Conservation (phyloP, 2,888 invertebrate species). For the Julus scandinavius region DNA sequence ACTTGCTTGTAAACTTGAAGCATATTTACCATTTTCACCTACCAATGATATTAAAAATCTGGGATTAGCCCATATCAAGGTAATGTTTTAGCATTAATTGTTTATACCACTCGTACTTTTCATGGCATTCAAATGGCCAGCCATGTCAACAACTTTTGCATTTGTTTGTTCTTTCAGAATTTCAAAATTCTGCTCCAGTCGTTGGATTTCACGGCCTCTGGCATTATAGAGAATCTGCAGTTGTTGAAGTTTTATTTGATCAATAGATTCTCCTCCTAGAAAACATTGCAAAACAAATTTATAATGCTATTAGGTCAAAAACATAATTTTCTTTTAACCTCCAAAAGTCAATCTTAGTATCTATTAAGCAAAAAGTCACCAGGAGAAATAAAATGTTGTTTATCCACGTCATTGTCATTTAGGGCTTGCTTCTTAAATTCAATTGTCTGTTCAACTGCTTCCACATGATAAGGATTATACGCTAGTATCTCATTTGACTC, state of each 20-base stretch:
- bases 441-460: not conserved
- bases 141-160: not conserved
- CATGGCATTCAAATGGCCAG: not conserved
- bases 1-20: not conserved
- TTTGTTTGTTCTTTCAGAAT: not conserved
- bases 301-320: not conserved
- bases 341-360: not conserved
- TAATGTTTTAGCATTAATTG: not conserved
- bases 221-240: slow-evolving; percentile 58
- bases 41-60: not conserved
- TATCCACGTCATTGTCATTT: not conserved
- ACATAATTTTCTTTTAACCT: not conserved
- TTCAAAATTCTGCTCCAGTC: slow-evolving; percentile 54
- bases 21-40: slow-evolving; percentile 12
- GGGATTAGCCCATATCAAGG: not conserved
- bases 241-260: slow-evolving; percentile 51
- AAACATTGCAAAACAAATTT: not conserved
- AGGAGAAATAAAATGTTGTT: not conserved
- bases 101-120: not conserved
- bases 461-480: slow-evolving; percentile 15
- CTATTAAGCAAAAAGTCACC: not conserved
- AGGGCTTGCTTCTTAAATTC: not conserved
- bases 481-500: not conserved
- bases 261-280: slow-evolving; percentile 38
- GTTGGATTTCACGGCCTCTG: slow-evolving; percentile 56